These are phyloP conservation scores for Pardosa pseudoannulata DNA, from an alignment of 2,888 invertebrate species.

Conservation along the genomic window DNA sequence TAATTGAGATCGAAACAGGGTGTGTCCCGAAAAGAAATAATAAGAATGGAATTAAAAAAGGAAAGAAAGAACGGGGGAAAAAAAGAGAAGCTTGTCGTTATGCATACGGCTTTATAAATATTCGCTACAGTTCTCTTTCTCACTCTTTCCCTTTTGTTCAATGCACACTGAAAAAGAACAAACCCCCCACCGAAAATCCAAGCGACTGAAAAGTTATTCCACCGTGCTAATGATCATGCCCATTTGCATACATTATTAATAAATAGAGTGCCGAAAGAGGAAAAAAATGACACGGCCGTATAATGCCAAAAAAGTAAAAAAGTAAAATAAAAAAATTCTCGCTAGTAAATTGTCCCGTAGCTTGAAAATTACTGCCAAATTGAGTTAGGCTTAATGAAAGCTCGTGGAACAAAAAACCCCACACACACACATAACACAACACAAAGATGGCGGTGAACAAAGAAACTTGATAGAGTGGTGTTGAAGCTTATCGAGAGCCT, in stretches of 20 bases:
- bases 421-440: no score
- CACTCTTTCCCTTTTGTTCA: slow-evolving; percentile 37
- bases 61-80: slow-evolving; percentile 5
- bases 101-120: slow-evolving; percentile 17
- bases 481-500: slow-evolving; percentile 70
- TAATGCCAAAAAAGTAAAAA: slow-evolving; percentile 30
- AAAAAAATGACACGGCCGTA: slow-evolving; percentile 58
- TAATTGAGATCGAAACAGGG: slow-evolving; percentile 26
- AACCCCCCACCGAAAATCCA: slow-evolving; percentile 25
- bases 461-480: slow-evolving; percentile 71
- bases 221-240: slow-evolving; percentile 60
- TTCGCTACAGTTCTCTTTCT: slow-evolving; percentile 38
- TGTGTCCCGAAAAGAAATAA: slow-evolving; percentile 40
- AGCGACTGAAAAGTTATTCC: slow-evolving; percentile 44
- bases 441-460: slow-evolving; percentile 67
- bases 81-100: background rate
- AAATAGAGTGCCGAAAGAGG: slow-evolving; percentile 69
- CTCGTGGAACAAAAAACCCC: slow-evolving; percentile 21
- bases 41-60: no score
- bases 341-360: slow-evolving; percentile 66
- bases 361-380: slow-evolving; percentile 69
- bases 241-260: slow-evolving; percentile 72
- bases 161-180: slow-evolving; percentile 39
- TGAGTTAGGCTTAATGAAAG: slow-evolving; percentile 72
- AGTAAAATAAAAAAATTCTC: slow-evolving; percentile 29